Percentiles rank a stretch among this genome's conserved stretches.
Conservation (phyloP, 2,888 invertebrate species). For the Perdita meconis region DNA sequence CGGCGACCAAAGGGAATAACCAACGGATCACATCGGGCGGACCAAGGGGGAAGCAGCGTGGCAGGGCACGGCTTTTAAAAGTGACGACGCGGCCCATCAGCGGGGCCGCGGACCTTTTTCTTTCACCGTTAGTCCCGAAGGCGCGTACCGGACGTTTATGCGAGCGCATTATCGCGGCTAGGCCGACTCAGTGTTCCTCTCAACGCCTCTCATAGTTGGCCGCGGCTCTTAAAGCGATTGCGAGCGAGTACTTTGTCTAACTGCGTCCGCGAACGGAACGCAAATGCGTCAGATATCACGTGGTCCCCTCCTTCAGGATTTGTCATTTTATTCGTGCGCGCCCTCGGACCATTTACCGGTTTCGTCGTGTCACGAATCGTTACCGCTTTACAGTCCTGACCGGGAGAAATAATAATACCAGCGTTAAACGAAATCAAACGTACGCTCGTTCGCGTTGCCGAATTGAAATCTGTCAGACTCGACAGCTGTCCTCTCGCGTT, state of each 20-base stretch:
- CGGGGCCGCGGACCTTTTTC: constrained; percentile 33
- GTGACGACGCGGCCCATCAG: constrained; percentile 52
- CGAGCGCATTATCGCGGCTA: constrained; percentile 76
- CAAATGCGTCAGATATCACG: constrained; percentile 79
- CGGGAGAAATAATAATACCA: not conserved
- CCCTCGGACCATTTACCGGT: constrained; percentile 52
- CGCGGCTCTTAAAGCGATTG: constrained; percentile 76
- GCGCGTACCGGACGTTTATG: constrained; percentile 57
- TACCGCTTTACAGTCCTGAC: constrained; percentile 13
- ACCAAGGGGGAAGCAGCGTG: constrained; percentile 48
- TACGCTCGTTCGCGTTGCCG: not conserved
- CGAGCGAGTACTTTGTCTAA: constrained; percentile 78
- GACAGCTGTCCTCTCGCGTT: not conserved
- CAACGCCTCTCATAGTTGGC: constrained; percentile 76
- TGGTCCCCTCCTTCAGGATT: constrained; percentile 11
- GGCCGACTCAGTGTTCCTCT: constrained; percentile 68
- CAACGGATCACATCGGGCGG: constrained; percentile 64
- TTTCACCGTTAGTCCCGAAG: constrained; percentile 58
- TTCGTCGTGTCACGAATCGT: constrained; percentile 24
- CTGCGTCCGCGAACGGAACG: constrained; percentile 70
- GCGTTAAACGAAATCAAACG: not conserved
- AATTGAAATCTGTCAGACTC: not conserved
- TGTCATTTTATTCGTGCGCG: constrained; percentile 31
- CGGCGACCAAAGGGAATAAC: constrained; percentile 12
- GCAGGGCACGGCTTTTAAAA: constrained; percentile 57